Evolutionary conservation across 2,113 vertebrate genomes (phyloP).

Genomic region (Hyperoodon ampullatus): DNA sequence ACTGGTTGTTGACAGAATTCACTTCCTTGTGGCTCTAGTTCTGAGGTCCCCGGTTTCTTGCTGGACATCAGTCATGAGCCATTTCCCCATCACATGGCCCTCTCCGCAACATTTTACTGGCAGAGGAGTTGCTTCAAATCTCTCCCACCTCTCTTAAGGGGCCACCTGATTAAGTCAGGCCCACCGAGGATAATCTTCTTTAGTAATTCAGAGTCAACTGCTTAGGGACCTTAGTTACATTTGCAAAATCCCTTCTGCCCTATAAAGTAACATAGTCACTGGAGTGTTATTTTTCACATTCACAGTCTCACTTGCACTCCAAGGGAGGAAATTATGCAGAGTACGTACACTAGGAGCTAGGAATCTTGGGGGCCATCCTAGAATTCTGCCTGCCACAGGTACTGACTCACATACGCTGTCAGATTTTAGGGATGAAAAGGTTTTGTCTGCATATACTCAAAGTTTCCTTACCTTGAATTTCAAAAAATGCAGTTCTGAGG

Average conservation of each 20-base stretch:
- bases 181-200: background rate
- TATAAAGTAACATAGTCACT: background rate
- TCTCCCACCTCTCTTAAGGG: background rate
- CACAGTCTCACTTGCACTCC: too few species aligned
- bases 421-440: background rate
- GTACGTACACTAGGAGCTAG: rapidly evolving
- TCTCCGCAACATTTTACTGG: background rate
- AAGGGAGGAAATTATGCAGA: background rate
- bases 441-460: background rate
- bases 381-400: background rate
- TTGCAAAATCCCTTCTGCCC: background rate
- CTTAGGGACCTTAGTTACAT: background rate
- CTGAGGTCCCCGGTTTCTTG: background rate
- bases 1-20: background rate
- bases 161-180: background rate
- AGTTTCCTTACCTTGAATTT: conserved; percentile 36
- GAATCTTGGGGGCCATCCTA: background rate
- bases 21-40: background rate
- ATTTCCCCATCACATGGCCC: background rate
- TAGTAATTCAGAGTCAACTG: background rate
- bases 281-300: too few species aligned
- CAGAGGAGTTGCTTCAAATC: too few species aligned
- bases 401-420: background rate
- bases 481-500: conserved; percentile 58
- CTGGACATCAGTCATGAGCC: background rate